Evolutionary conservation across 2,113 vertebrate species (phyloP).

Genomic region (Lophotis ruficrista): DNA sequence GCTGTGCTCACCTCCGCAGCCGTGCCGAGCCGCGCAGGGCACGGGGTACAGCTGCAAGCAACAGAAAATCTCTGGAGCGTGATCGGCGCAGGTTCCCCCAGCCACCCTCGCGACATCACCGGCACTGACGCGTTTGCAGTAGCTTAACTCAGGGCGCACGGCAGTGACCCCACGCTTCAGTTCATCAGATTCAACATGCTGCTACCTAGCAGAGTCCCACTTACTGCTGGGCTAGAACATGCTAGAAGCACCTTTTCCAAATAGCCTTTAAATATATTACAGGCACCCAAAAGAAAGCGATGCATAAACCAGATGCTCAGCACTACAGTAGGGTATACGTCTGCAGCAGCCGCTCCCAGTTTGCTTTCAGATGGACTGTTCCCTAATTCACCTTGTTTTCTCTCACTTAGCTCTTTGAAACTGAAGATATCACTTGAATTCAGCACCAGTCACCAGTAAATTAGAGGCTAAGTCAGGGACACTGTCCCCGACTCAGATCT

Average conservation of each 20-base stretch:
- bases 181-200: not conserved
- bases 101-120: rapidly evolving
- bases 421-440: not conserved
- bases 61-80: rapidly evolving
- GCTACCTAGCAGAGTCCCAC: not conserved
- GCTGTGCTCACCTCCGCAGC: not conserved
- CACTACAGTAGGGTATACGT: rapidly evolving
- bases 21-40: rapidly evolving
- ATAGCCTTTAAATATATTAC: not conserved
- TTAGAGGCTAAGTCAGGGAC: not conserved
- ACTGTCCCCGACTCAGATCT: rapidly evolving
- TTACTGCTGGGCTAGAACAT: not conserved
- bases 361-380: not conserved
- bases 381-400: not conserved
- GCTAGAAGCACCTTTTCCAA: not conserved
- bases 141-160: not conserved
- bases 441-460: not conserved
- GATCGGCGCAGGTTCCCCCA: not conserved
- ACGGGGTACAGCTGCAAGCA: not conserved
- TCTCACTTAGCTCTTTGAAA: not conserved
- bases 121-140: rapidly evolving
- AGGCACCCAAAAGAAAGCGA: not conserved
- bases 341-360: not conserved
- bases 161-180: not conserved
- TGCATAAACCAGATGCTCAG: not conserved